phyloP scores from a whole-genome alignment of 1,140 invertebrate species.

The Alviniconcha marisindica region DNA sequence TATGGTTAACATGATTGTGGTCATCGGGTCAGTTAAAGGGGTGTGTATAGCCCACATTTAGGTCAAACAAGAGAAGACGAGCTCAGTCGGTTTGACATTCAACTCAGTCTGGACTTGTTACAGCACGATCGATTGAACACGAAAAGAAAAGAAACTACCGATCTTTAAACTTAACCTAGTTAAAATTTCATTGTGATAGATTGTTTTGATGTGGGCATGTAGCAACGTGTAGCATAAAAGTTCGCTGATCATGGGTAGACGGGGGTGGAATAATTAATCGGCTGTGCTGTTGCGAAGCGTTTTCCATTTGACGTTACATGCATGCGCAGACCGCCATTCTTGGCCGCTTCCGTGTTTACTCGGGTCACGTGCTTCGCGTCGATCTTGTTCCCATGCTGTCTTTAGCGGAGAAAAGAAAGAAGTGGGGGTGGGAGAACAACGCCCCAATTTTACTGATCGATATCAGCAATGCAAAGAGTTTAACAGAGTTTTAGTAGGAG shows the following conservation, averaged over 20 bases:
- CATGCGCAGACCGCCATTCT: conserved; percentile 39
- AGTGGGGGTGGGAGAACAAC: too few relatives aligned
- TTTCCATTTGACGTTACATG: conserved; percentile 24
- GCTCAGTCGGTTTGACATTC: conserved; percentile 19
- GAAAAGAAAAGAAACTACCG: conserved; percentile 14
- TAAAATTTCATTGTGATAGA: background rate
- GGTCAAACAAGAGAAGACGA: conserved; percentile 8
- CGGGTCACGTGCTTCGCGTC: conserved; percentile 31
- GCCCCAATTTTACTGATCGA: background rate
- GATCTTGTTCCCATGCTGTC: conserved; percentile 37
- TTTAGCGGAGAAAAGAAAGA: background rate
- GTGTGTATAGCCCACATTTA: background rate
- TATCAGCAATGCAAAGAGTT: too few relatives aligned
- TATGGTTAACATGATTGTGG: background rate
- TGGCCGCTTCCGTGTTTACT: conserved; percentile 39
- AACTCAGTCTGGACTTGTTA: conserved; percentile 37
- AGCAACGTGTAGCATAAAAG: background rate
- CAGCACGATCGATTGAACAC: conserved; percentile 29
- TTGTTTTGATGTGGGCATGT: conserved; percentile 16
- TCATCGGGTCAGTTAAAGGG: background rate
- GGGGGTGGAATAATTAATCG: conserved; percentile 8
- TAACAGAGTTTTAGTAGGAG: too few relatives aligned
- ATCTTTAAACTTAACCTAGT: background rate
- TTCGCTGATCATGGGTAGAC: background rate
- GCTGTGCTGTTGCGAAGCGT: conserved; percentile 13